Base-by-base conservation (phyloP, 1,140 invertebrate genomes). In the Tetramorium simillimum region DNA sequence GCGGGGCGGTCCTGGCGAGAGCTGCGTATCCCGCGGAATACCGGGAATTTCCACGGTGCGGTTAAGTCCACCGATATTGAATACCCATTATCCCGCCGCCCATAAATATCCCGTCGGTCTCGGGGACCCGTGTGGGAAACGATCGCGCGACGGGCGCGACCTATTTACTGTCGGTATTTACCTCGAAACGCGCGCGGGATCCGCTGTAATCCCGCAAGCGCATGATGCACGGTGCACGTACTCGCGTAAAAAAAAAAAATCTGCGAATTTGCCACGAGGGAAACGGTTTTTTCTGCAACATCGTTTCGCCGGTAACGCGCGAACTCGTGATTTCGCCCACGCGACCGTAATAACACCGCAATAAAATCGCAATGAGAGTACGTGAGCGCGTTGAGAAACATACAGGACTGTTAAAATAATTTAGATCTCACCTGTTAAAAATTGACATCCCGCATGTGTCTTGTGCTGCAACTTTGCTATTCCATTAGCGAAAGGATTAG, bases 141-240 rank as follows among this genome's bases (percentile, higher is more conserved):
- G 21, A 76, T 16, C 73, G 56, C 37, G 14, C 37, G 37, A n/a
- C 37, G 21, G n/a, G 0, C 63, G 33, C 53, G 80, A 84, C 56
- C 80, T 60, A 37, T 84, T 75, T 84, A 75, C 28, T 18, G 69
- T 4, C n/a, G 80, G 40, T 60, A 73, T 84, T 75, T 84, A 75
- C 43, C 43, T 21, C 53, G n/a, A 21, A 43, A 5, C 56, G 37
- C 37, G 28, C 18, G 16, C 60, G 77, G 46, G n/a, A 69, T 80
- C 53, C 18, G n/a, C 33, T 33, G 33, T 33, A 9, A 53, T 40
- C 18, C 33, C 63, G 46, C n/a, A 5, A 10, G 12, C 43, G 60
- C 33, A 16, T 24, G 46, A 21, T 46, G 63, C 43, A 43, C 24
- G 10, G 40, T 67, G 51, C 80, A 46, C 53, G 51, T 60, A 46